These are phyloP conservation scores for Lydus trimaculatus DNA, from an alignment of 2,888 invertebrate species.

Conservation along the genomic window DNA sequence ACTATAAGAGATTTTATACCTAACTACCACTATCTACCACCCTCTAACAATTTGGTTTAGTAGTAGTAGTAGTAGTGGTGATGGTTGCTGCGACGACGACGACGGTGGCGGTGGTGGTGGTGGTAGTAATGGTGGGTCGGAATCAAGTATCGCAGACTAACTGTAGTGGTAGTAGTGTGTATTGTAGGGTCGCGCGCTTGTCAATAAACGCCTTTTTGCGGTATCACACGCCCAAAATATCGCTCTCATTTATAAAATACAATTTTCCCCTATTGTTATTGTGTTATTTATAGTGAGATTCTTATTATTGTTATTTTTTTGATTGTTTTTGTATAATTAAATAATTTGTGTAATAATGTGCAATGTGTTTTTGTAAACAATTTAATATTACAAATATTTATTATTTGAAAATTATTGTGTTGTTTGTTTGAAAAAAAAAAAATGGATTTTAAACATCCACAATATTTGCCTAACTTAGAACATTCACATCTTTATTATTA, in stretches of 20 bases:
- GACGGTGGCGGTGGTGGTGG: slow-evolving; percentile 32
- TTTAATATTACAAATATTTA: neutral
- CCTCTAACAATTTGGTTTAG: slow-evolving; percentile 24
- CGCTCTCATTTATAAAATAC: slow-evolving; percentile 19
- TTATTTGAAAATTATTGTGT: neutral
- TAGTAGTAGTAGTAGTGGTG: neutral
- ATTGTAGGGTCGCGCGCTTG: slow-evolving; percentile 53
- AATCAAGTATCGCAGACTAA: slow-evolving; percentile 47
- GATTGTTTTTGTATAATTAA: slow-evolving; percentile 19
- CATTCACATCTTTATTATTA: slow-evolving; percentile 48
- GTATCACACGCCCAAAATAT: slow-evolving; percentile 41
- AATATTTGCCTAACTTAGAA: slow-evolving; percentile 41
- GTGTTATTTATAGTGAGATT: slow-evolving; percentile 15
- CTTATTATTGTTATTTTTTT: no score
- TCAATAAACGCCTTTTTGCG: slow-evolving; percentile 59
- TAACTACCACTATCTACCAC: slow-evolving; percentile 18
- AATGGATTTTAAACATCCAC: slow-evolving; percentile 51
- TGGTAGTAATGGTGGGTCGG: slow-evolving; percentile 56
- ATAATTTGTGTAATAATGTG: neutral
- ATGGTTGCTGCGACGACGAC: neutral
- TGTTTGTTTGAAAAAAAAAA: neutral
- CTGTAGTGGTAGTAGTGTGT: slow-evolving; percentile 52
- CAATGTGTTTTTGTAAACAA: slow-evolving; percentile 7
- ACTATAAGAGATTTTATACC: slow-evolving; percentile 9
- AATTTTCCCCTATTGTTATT: slow-evolving; percentile 5